Base-by-base conservation (phyloP, 1,140 invertebrate species). In the Andrena cerasifolii region DNA sequence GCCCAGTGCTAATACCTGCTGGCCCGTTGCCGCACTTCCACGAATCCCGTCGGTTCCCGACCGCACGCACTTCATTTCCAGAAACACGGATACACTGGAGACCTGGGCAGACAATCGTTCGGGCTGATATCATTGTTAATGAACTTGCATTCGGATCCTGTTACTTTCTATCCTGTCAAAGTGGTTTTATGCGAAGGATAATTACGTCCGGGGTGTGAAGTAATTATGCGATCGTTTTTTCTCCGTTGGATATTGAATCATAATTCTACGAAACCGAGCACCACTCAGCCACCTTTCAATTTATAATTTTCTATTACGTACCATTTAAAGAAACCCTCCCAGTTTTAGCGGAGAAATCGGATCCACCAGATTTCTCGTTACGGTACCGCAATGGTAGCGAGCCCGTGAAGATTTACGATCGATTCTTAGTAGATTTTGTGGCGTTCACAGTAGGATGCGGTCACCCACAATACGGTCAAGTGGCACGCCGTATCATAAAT, bases 401-500 rank as follows among this genome's bases (percentile, higher is more conserved):
- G 24, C 5, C n/a, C 33, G 0, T 0, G 6, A 45, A 49, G 66
- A 84, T 84, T 84, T 82, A 84, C 28, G 82, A 74, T 31, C 26
- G 40, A 68, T 81, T 77, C 51, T 68, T 24, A 28, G 56, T 63
- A 71, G 33, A 77, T 77, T 78, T 78, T 45, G 54, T 49, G 53
- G 36, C 36, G 21, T 62, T 59, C 54, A 21, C 45, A 3, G 58
- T 78, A 71, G 71, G 43, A 80, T 75, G 78, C 58, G 81, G 81
- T 83, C 70, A 81, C 43, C 75, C 81, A 78, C 72, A 80, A 76
- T 49, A n/a, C 0, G 45, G 61, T 80, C 66, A 49, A 74, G 45
- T 66, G 51, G 62, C 67, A 43, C 74, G 26, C 26, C 45, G 31
- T 45, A 51, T 63, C 81, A n/a, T 83, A 83, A 83, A 80, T 85